phyloP scores from a whole-genome alignment of 2,113 vertebrate species.

The Shinisaurus crocodilurus region DNA sequence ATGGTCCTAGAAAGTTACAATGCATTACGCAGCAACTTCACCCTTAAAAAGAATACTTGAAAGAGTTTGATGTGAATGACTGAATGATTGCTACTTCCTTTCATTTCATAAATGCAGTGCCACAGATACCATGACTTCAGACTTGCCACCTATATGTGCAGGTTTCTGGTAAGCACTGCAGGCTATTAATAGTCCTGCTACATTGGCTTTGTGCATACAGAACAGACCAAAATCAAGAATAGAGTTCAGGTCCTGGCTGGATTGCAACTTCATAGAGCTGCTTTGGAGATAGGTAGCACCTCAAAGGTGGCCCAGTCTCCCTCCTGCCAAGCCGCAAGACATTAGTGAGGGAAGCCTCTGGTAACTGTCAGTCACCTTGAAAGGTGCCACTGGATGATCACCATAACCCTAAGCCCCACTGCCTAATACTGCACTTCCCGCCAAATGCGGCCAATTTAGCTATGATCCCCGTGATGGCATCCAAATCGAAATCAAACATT shows the following conservation, averaged over 20 bases:
- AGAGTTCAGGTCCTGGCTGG: background rate
- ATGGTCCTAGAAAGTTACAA: background rate
- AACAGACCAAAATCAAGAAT: background rate
- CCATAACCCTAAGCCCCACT: too few species aligned
- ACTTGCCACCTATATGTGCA: background rate
- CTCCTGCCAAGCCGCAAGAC: too few species aligned
- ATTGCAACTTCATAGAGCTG: background rate
- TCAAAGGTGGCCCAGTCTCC: too few species aligned
- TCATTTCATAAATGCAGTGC: background rate
- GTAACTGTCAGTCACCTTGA: too few species aligned
- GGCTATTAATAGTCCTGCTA: background rate
- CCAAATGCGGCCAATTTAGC: too few species aligned
- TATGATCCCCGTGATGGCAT: too few species aligned
- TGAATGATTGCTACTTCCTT: background rate
- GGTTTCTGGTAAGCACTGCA: background rate
- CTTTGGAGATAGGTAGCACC: background rate
- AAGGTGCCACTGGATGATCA: too few species aligned
- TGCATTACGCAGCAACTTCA: background rate
- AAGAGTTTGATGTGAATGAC: background rate
- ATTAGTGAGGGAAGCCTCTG: too few species aligned
- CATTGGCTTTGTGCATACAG: background rate
- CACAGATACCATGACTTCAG: background rate
- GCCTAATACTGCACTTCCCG: too few species aligned
- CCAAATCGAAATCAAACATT: too few species aligned
- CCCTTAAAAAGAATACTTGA: background rate